Base-by-base conservation (phyloP, 2,113 vertebrate species). In the Motacilla tschutschensis region DNA sequence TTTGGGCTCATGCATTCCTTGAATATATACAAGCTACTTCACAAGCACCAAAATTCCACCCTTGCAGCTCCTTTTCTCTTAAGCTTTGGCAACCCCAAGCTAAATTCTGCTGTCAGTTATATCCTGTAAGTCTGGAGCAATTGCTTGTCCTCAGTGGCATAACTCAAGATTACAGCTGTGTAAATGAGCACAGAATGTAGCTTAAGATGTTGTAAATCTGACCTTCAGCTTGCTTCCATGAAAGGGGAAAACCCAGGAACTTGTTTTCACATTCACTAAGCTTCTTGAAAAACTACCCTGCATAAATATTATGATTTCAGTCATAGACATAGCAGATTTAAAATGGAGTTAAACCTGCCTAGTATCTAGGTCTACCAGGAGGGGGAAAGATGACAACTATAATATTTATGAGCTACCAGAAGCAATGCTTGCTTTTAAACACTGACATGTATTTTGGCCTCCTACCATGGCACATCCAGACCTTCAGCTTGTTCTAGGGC, bases 101-200 rank as follows among this genome's bases (percentile, higher is more conserved):
- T 89, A 92, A 92, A 92, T 85, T 88, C 88, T 88, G 41, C 73
- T 90, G 70, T 93, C 86, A 89, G 83, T 92, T 90, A 74, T 86
- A 62, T 82, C 48, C 48, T 77, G 57, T 66, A 82, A 83, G 79
- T 90, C 84, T 89, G 69, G 47, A 77, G 73, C 87, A 79, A 92
- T 88, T 92, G 80, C 76, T 83, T 82, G 79, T 85, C 75, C 77
- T 93, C 3, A 0, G 59, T 82, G 85, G 88, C 87, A 70, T 92
- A 95, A 85, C 88, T 94, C 86, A 95, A 87, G 93, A 94, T 94
- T 91, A 92, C 79, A 83, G 59, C 80, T 83, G 77, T 86, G 85
- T 89, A 94, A 95, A 94, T 83, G 90, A 91, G 82, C 65, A 76
- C 73, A 86, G 84, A 95, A 93, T 82, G 89, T 43, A 90, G 79